Evolutionary conservation across 2,888 invertebrate genomes (phyloP), one percentile per base, ranked within the genome.

Genomic region (Galerucella pusilla): DNA sequence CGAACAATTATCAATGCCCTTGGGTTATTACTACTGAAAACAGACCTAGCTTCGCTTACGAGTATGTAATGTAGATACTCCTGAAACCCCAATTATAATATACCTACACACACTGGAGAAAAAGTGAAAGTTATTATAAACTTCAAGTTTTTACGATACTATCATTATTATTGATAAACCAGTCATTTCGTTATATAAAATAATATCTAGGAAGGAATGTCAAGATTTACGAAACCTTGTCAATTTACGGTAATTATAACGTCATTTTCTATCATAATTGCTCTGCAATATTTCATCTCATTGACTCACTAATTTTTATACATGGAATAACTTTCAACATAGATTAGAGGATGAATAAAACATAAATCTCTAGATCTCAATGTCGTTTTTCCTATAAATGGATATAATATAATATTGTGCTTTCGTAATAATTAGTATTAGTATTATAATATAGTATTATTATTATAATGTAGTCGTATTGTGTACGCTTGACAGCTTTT

Each of bases 251-350:
- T 71, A 74, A 76, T 77, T 77, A 77, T 72, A 74, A 74, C 74
- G 74, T 77, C 76, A 77, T 72, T 69, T 69, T 74, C 74, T 49
- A 46, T 60, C 14, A 72, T 68, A 76, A 74, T 76, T 74, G 74
- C 73, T 59, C 68, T 61, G 66, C 71, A 76, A 73, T 74, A 66
- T 61, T 42, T 35, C 54, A 65, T 54, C 63, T 74, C 68, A 71
- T 74, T 76, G 73, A 76, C 74, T 76, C 63, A 74, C 71, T 70
- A 74, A 71, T 76, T 68, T 20, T 46, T 46, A 59, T 61, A 60
- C 46, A 65, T 65, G 46, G 46, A 65, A 46, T 65, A 65, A 46
- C 45, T 64, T 64, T 45, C 64, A 64, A 64, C 20, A 16, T 16
- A 45, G 46, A 64, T 65, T 45, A 45, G 9, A 46, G 20, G 25